Base-by-base conservation (phyloP, 2,113 vertebrate genomes). In the rat (Rattus norvegicus) region DNA sequence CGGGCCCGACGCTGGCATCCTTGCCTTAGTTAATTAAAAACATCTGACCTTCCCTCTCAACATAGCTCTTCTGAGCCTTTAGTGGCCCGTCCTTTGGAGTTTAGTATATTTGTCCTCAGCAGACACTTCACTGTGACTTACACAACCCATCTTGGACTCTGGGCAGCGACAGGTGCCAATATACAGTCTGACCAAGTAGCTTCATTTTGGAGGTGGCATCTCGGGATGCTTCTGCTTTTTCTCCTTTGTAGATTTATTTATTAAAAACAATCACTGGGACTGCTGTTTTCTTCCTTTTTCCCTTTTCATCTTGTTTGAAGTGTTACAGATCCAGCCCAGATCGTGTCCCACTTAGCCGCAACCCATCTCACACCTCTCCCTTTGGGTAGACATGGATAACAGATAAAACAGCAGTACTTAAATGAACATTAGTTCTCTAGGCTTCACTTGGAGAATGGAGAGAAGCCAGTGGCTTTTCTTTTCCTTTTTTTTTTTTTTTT, bases 141-240 rank as follows among this genome's bases (percentile, higher is more conserved):
- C 0, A 12, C 28, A 43, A 7, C 75, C 7, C 75, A n/a, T 49
- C 59, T 75, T 63, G 59, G 43, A 36, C 33, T 90, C 39, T 2
- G 24, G 69, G 65, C 73, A 10, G 36, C 14, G 0, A 30, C 77
- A 4, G 26, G 52, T 69, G 79, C 4, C 22, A 0, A 2, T 0
- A 1, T 17, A 11, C 13, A 3, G 11, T 36, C 26, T 12, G 20
- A 7, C 52, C 11, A 59, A 0, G n/a, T 9, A 52, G 61, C 7
- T 8, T 43, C 67, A 2, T 52, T 43, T 43, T 8, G 17, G 33
- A 52, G 72, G 54, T n/a, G 30, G 7, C 36, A 69, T 61, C 19
- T 20, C 22, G 30, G 7, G 13, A 11, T 9, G 24, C 28, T 70
- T 24, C 33, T 81, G 17, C 19, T 26, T n/a, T 75, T 33, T 69